Evolutionary conservation across 2,797 vertebrate genomes (phyloP).

Genomic region (Periparus ater): DNA sequence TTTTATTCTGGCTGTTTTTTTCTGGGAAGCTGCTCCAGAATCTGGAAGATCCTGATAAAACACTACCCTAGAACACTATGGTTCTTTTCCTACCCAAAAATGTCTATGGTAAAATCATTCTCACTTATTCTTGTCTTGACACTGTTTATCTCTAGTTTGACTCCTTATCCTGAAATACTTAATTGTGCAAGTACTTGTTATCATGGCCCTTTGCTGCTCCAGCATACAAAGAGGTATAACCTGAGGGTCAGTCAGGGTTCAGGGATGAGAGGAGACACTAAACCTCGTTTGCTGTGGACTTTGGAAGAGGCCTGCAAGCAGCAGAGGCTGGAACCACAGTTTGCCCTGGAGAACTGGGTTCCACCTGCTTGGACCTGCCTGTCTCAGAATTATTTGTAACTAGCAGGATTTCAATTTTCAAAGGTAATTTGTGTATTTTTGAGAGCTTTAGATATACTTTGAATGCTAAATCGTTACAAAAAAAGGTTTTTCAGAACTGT

Average conservation of each 20-base stretch:
- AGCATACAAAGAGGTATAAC: background rate
- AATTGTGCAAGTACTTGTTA: background rate
- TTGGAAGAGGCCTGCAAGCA: background rate
- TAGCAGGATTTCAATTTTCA: background rate
- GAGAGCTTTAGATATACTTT: background rate
- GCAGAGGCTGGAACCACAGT: background rate
- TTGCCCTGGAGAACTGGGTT: background rate
- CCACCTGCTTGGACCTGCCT: background rate
- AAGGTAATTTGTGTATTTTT: background rate
- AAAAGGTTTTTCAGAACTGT: background rate
- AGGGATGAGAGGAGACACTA: background rate
- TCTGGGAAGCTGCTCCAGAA: background rate
- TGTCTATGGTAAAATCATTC: background rate
- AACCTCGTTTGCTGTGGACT: rapidly evolving
- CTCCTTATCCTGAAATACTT: background rate
- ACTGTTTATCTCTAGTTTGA: background rate
- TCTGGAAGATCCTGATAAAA: background rate
- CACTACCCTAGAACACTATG: background rate
- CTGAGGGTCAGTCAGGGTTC: background rate
- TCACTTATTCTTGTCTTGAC: background rate
- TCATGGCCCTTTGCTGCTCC: background rate
- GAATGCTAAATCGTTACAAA: background rate
- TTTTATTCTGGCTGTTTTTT: background rate
- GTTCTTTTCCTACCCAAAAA: background rate
- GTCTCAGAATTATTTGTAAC: background rate